Evolutionary conservation across 2,797 vertebrate species (phyloP).

Genomic region (Synanceia verrucosa): DNA sequence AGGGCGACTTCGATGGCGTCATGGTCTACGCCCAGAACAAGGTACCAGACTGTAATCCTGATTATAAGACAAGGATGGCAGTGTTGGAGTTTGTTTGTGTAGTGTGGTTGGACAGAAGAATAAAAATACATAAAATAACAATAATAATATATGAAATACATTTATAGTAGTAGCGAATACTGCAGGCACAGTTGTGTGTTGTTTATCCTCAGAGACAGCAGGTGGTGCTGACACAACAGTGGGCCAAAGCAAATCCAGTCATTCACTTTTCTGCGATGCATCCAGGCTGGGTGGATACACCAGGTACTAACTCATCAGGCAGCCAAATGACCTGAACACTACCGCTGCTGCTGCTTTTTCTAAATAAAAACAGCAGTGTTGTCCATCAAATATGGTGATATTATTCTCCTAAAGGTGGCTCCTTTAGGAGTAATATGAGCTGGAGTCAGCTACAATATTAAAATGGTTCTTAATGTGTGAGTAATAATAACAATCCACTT

Average conservation of each 20-base stretch:
- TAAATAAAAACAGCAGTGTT: background rate
- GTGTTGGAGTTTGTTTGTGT: background rate
- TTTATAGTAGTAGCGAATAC: too few relatives aligned
- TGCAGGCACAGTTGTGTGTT: constrained; percentile 11
- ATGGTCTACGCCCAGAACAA: constrained; percentile 83
- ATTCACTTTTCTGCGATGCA: constrained; percentile 83
- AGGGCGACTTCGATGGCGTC: constrained; percentile 71
- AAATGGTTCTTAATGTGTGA: background rate
- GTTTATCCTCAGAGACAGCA: constrained; percentile 79
- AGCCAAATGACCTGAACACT: background rate
- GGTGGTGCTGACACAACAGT: constrained; percentile 81
- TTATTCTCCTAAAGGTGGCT: background rate
- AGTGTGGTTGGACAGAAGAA: background rate
- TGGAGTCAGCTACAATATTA: background rate
- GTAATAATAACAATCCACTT: background rate
- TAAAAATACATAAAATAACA: rapidly evolving
- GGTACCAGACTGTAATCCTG: constrained; percentile 50
- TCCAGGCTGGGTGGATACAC: constrained; percentile 79
- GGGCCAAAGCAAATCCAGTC: constrained; percentile 70
- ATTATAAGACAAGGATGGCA: background rate
- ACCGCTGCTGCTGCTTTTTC: background rate
- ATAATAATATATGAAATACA: background rate
- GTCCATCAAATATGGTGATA: background rate
- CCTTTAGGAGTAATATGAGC: background rate
- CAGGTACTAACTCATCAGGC: constrained; percentile 59